phyloP scores from a whole-genome alignment of 2,888 invertebrate species.

The Apocheima hispidaria region DNA sequence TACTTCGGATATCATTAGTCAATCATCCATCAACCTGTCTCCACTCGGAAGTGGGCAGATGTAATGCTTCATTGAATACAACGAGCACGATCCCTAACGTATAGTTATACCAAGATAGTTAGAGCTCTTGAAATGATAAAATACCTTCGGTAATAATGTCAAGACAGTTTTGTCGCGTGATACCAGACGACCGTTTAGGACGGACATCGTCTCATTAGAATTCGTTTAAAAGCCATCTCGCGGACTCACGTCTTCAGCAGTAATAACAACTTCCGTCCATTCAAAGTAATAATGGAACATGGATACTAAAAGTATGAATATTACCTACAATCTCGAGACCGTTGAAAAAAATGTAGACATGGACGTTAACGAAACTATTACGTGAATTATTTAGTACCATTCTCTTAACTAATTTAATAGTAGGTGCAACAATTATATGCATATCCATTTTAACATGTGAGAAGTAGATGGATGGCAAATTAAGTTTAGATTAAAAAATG shows the following conservation, averaged over 20 bases:
- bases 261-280: constrained; percentile 64
- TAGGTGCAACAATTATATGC: too few species aligned
- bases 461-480: too few species aligned
- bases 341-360: constrained; percentile 1
- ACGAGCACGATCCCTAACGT: constrained; percentile 46
- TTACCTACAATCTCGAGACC: constrained; percentile 5
- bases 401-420: too few species aligned
- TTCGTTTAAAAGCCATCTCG: constrained; percentile 55
- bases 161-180: constrained; percentile 22
- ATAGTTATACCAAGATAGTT: constrained; percentile 31
- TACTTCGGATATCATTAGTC: constrained; percentile 60
- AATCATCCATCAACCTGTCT: constrained; percentile 52
- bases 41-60: constrained; percentile 61
- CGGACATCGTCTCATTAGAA: constrained; percentile 52
- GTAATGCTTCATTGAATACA: constrained; percentile 53
- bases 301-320: constrained; percentile 41
- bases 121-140: constrained; percentile 12
- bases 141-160: constrained; percentile 25
- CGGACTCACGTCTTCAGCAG: constrained; percentile 54
- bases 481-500: too few species aligned
- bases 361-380: constrained; percentile 5
- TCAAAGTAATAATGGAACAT: constrained; percentile 49
- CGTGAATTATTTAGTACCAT: too few species aligned
- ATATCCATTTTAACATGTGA: too few species aligned
- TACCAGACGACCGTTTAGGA: constrained; percentile 35